Evolutionary conservation across 2,113 vertebrate species (phyloP).

Genomic region (Psephotus haematonotus): DNA sequence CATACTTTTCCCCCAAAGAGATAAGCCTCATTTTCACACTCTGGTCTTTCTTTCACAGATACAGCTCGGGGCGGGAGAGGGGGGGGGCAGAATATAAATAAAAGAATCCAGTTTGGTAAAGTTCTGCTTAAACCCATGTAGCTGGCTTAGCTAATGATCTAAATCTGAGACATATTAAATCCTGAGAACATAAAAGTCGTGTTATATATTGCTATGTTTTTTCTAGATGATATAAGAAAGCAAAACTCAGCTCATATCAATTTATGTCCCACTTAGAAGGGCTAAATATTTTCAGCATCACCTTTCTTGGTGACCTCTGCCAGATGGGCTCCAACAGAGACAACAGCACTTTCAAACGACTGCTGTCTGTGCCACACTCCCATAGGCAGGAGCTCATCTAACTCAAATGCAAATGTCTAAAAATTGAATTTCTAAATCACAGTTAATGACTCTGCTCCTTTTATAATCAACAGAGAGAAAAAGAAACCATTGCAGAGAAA

Average conservation of each 20-base stretch:
- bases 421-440: constrained; percentile 4
- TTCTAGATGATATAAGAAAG: not conserved
- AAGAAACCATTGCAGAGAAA: not conserved
- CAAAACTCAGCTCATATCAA: not conserved
- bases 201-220: not conserved
- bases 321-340: not conserved
- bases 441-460: not conserved
- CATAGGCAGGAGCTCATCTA: not conserved
- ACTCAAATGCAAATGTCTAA: not conserved
- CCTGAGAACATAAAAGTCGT: not conserved
- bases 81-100: no score
- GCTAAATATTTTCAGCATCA: constrained; percentile 1
- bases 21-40: not conserved
- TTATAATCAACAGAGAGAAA: not conserved
- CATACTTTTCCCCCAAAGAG: not conserved
- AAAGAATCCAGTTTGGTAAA: not conserved
- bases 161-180: not conserved
- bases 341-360: not conserved
- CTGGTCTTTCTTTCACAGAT: not conserved
- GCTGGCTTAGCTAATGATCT: not conserved
- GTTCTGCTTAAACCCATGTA: not conserved
- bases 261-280: not conserved
- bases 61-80: not conserved
- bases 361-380: not conserved
- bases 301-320: not conserved